These are phyloP conservation scores for Parazoanthus darwini DNA, from an alignment of 92 coral and sea anemone genomes.

Conservation along the genomic window DNA sequence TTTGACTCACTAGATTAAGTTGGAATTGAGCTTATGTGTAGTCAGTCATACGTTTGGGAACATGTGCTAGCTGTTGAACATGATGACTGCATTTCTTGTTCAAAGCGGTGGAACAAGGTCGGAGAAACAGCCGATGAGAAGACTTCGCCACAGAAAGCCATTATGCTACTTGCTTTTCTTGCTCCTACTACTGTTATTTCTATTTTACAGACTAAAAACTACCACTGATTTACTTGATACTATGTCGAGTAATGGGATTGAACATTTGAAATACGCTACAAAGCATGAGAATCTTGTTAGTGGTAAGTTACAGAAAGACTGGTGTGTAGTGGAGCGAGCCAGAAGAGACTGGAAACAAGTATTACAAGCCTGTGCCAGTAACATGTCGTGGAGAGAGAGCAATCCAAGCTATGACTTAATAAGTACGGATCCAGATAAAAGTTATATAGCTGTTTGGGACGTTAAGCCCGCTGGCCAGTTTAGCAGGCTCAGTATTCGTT, in stretches of 20 bases:
- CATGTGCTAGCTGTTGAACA: not conserved
- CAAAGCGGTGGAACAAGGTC: not conserved
- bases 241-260: not conserved
- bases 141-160: not conserved
- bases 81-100: not conserved
- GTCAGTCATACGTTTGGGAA: not conserved
- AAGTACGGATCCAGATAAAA: constrained; percentile 63
- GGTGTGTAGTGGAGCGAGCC: constrained; percentile 77
- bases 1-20: not conserved
- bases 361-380: constrained; percentile 60
- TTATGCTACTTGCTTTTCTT: not conserved
- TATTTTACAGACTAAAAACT: constrained; percentile 20
- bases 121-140: not conserved
- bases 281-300: not conserved
- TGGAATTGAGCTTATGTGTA: not conserved
- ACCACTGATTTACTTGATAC: not conserved
- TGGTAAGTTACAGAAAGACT: constrained; percentile 46
- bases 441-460: constrained; percentile 76
- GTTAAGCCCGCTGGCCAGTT: constrained; percentile 75
- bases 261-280: not conserved
- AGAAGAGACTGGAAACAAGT: constrained; percentile 80
- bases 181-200: not conserved
- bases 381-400: constrained; percentile 57
- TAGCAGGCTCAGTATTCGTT: constrained; percentile 73
- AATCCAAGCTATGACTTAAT: constrained; percentile 35